Conservation (phyloP, 2,113 vertebrate genomes). For the Leucoraja erinaceus region DNA sequence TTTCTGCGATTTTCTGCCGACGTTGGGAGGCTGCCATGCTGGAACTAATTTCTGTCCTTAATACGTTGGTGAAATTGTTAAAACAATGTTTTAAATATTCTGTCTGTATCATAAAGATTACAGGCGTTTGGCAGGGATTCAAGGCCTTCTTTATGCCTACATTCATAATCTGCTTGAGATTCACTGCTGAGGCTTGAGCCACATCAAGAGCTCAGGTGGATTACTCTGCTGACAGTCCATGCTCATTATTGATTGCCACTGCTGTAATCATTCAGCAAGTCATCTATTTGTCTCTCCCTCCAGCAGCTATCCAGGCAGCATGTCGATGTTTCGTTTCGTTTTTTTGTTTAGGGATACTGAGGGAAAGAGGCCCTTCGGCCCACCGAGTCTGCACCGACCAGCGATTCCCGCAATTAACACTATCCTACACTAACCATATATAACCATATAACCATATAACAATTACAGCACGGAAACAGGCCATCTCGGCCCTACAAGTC, state of each 20-base stretch:
- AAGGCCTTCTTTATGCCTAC: neutral
- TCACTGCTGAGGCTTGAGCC: neutral
- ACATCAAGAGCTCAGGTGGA: neutral
- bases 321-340: too few relatives aligned
- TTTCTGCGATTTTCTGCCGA: neutral
- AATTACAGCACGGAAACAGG: too few relatives aligned
- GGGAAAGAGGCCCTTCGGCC: too few relatives aligned
- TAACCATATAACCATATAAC: too few relatives aligned
- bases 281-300: neutral
- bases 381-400: too few relatives aligned
- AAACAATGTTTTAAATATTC: neutral
- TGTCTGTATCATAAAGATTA: constrained; percentile 6
- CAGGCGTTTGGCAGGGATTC: neutral
- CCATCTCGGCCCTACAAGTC: too few relatives aligned
- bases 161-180: neutral
- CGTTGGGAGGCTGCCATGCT: neutral
- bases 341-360: too few relatives aligned
- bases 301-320: neutral
- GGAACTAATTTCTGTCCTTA: too few relatives aligned
- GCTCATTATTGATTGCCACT: neutral
- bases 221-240: neutral
- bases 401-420: too few relatives aligned
- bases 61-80: neutral
- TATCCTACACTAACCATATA: too few relatives aligned
- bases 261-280: neutral